Base-by-base conservation (phyloP, 2,888 invertebrate genomes). In the Terebella lapidaria region DNA sequence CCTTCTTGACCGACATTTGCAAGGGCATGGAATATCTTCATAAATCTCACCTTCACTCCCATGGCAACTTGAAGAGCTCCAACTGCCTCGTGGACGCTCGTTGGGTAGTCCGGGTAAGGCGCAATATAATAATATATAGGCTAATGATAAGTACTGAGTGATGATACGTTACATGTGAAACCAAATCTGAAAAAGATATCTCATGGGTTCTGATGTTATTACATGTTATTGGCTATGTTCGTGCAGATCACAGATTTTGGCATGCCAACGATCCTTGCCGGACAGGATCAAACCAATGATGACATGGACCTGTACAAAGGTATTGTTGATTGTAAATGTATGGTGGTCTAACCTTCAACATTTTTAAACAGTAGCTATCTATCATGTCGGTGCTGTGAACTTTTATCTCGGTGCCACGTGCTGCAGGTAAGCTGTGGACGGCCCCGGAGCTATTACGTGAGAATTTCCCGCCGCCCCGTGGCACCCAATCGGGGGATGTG, bases 171-270 rank as follows among this genome's bases (percentile, higher is more conserved):
- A 10, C 42, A 35, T 18, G 42, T 35, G 10, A 35, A 10, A 35
- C 10, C 18, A 35, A 35, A 15, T 35, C 10, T 35, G 10, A 10
- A 35, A 18, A 35, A 35, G 18, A 35, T 35, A 18, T 15, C 10
- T 18, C 42, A 18, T 18, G 10, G 18, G 42, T 35, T 35, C n/a
- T n/a, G n/a, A n/a, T n/a, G n/a, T n/a, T n/a, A n/a, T n/a, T n/a
- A n/a, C n/a, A n/a, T n/a, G n/a, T n/a, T n/a, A n/a, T n/a, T n/a
- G n/a, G n/a, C n/a, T n/a, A n/a, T n/a, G n/a, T n/a, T 35, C 49
- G 28, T 92, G 49, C 90, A 81, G 68, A 88, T 93, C 18, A 85
- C 90, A 0, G 92, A 92, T 75, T 92, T 90, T 79, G 92, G 92
- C 3, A 81, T 92, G 4, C 89, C 91, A 1, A 67, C 56, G 5